Base-by-base conservation (phyloP, 2,113 vertebrate genomes). In the Lepisosteus osseus region DNA sequence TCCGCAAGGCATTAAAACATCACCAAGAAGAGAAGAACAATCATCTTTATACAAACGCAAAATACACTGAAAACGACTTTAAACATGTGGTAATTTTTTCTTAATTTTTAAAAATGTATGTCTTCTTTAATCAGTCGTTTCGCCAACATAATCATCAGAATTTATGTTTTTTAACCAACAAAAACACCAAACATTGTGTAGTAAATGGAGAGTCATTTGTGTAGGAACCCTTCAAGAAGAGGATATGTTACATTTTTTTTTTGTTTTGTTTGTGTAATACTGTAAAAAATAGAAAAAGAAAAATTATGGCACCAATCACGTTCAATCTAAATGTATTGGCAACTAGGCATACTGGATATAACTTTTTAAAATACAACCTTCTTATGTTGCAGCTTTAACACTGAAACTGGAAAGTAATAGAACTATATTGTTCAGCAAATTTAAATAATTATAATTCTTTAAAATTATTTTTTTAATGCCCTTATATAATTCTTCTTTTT, bases 321-420 rank as follows among this genome's bases (percentile, higher is more conserved):
- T 65, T 62, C 55, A 69, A 17, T 74, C 7, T 68, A 72, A 29
- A 69, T 75, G 65, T 85, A 86, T 79, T 82, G 82, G 80, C 68
- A 0, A 55, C 71, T 65, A 62, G 74, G 66, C 13, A 7, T 68
- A 67, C 15, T 77, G 64, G 61, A 54, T 54, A 62, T 79, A 76
- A 74, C 5, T 9, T 51, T 51, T 51, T 51, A 51, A 6, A 51
- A 51, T 51, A 29, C 29, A 29, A 61, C 59, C 56, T 59, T 59
- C 13, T 47, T 43, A 17, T 15, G n/a, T 61, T 40, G 13, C 29
- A 29, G 29, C 29, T 29, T 29, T 29, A 29, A 29, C 29, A 29
- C 29, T 29, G 29, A 29, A 29, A 29, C 29, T 29, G 29, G 29
- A 29, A 29, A 29, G 29, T 29, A 29, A 29, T 29, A 29, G 29